Conservation (phyloP, 2,113 vertebrate genomes). For the Megaleporinus macrocephalus region DNA sequence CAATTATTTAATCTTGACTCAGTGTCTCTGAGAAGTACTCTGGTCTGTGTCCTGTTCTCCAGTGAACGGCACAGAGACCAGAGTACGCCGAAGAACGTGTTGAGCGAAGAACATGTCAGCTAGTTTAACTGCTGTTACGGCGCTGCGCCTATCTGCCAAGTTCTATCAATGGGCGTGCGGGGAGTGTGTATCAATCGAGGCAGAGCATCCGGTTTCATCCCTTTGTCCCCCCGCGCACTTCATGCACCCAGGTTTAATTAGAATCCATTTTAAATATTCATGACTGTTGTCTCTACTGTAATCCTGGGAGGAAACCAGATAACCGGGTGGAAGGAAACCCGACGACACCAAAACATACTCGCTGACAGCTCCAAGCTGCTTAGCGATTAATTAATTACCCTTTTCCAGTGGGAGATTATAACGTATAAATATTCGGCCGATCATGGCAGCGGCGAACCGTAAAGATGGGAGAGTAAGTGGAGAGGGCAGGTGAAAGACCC, state of each 20-base stretch:
- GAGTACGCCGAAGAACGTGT: slow-evolving; percentile 48
- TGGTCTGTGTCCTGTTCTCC: slow-evolving; percentile 12
- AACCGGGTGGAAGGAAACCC: slow-evolving; percentile 66
- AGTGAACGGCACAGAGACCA: too few relatives aligned
- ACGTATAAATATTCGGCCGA: slow-evolving; percentile 49
- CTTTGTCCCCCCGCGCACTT: slow-evolving; percentile 57
- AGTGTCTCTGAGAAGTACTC: slow-evolving; percentile 18
- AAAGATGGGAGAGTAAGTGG: slow-evolving; percentile 34
- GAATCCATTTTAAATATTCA: slow-evolving; percentile 82
- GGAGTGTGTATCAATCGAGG: slow-evolving; percentile 50
- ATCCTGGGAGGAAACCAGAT: slow-evolving; percentile 72
- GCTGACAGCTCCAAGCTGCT: slow-evolving; percentile 72
- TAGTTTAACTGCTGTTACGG: slow-evolving; percentile 44
- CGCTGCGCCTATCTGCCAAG: slow-evolving; percentile 22
- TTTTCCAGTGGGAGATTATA: slow-evolving; percentile 43
- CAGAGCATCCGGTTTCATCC: slow-evolving; percentile 66
- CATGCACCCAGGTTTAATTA: slow-evolving; percentile 76
- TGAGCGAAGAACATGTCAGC: slow-evolving; percentile 54
- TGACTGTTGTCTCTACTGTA: slow-evolving; percentile 71
- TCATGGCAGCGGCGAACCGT: slow-evolving; percentile 49
- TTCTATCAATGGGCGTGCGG: slow-evolving; percentile 57
- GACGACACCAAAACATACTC: slow-evolving; percentile 71
- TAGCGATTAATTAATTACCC: slow-evolving; percentile 75
- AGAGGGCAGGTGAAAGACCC: slow-evolving; percentile 64
- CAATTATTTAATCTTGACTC: slow-evolving; percentile 48